Evolutionary conservation across 2,113 vertebrate genomes (phyloP).

Genomic region (Paraplagusia blochii): DNA sequence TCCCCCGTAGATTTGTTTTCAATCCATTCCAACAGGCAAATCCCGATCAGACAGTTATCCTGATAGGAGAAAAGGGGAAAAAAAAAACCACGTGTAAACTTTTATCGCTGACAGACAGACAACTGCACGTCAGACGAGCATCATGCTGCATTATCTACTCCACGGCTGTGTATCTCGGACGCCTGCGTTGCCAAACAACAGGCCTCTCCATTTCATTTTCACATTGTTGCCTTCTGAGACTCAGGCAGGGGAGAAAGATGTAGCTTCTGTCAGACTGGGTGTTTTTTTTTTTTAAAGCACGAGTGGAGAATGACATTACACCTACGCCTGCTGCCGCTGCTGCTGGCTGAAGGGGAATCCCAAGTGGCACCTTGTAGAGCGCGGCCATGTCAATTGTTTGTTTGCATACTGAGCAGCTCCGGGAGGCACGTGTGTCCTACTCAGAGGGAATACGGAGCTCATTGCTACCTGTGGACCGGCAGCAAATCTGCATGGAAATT

Average conservation of each 20-base stretch:
- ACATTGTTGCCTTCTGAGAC: conserved; percentile 37
- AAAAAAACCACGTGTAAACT: conserved; percentile 60
- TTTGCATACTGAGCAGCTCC: conserved; percentile 69
- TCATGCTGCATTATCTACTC: conserved; percentile 69
- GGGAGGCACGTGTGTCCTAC: conserved; percentile 45
- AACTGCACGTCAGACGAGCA: conserved; percentile 64
- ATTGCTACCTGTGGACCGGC: conserved; percentile 41
- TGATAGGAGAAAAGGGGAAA: conserved; percentile 60
- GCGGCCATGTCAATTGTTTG: conserved; percentile 72
- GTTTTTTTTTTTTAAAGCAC: conserved; percentile 59
- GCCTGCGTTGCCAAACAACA: conserved; percentile 40
- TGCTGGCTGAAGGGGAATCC: conserved; percentile 61
- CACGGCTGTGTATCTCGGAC: conserved; percentile 45
- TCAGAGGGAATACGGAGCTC: conserved; percentile 44
- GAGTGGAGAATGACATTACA: conserved; percentile 54
- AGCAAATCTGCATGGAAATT: conserved; percentile 35
- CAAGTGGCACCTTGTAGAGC: conserved; percentile 62
- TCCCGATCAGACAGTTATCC: conserved; percentile 77
- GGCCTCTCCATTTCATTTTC: conserved; percentile 34
- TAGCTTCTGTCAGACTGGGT: conserved; percentile 42
- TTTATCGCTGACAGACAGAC: conserved; percentile 79
- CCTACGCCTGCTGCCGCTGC: conserved; percentile 43
- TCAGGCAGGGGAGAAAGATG: conserved; percentile 37
- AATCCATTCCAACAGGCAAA: conserved; percentile 68
- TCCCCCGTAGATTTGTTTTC: conserved; percentile 63